A percentile compares a stretch with the other conserved stretches of the same genome.
Conservation (phyloP, 1,140 invertebrate species). For the Mya arenaria region DNA sequence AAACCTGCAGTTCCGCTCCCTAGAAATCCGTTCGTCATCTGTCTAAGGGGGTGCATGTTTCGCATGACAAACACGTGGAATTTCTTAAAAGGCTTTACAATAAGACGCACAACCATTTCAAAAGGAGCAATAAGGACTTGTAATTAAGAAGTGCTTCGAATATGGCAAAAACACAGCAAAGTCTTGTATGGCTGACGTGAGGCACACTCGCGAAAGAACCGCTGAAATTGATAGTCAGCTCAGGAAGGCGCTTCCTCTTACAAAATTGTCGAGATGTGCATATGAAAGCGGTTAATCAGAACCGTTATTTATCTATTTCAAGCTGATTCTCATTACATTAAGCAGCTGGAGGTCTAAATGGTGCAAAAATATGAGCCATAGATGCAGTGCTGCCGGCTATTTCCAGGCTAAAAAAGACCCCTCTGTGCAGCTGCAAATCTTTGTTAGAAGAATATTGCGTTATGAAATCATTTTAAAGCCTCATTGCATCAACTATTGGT, state of each 20-base stretch:
- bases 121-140: no score
- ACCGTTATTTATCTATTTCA: conserved; percentile 45
- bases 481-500: conserved; percentile 23
- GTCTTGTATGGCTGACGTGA: conserved; percentile 3
- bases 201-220: conserved; percentile 29
- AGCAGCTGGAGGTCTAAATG: conserved; percentile 36
- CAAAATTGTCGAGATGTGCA: not conserved
- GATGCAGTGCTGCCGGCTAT: not conserved
- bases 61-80: conserved; percentile 18
- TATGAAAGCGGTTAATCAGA: conserved; percentile 6
- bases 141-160: conserved; percentile 34
- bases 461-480: conserved; percentile 27
- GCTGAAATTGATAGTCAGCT: conserved; percentile 42
- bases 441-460: conserved; percentile 37
- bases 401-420: not conserved
- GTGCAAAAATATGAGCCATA: conserved; percentile 27
- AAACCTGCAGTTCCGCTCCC: no score
- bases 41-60: no score
- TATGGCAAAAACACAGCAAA: conserved; percentile 12
- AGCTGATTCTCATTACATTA: conserved; percentile 31
- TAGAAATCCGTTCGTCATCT: no score
- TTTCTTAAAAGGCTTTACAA: not conserved
- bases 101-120: no score
- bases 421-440: conserved; percentile 40
- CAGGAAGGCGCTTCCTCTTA: not conserved